Percentiles rank a stretch among this genome's conserved stretches.
Conservation (phyloP, 2,113 vertebrate species). For the Pristiophorus japonicus region DNA sequence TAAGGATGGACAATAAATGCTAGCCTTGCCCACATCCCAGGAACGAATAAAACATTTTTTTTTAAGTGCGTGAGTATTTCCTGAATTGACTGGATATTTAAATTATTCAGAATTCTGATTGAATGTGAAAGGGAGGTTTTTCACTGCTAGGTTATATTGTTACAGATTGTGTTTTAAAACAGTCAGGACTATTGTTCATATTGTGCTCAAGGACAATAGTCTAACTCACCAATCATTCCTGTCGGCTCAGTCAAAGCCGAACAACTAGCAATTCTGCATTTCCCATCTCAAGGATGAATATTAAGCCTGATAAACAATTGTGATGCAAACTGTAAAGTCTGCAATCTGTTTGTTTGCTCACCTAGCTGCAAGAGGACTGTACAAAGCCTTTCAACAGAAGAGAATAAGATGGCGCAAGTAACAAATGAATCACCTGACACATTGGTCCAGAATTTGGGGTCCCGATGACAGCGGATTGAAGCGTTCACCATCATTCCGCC, state of each 20-base stretch:
- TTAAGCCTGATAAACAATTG: not conserved
- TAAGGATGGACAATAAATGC: no score
- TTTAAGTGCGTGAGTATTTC: not conserved
- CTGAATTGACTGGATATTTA: not conserved
- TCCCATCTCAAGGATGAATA: not conserved
- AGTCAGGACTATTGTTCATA: not conserved
- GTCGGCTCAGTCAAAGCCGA: not conserved
- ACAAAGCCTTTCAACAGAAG: not conserved
- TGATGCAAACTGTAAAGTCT: not conserved
- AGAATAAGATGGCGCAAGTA: not conserved
- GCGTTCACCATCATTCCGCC: no score
- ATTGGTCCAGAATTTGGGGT: no score
- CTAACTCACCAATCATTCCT: not conserved
- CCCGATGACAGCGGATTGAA: no score
- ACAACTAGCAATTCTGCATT: not conserved
- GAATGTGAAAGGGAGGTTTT: not conserved
- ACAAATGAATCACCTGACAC: not conserved
- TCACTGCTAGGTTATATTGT: not conserved
- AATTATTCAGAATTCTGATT: not conserved
- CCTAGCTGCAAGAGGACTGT: not conserved
- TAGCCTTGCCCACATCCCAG: no score
- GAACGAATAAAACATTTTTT: no score
- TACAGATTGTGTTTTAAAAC: slow-evolving; percentile 6
- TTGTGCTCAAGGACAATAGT: not conserved
- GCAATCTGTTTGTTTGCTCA: not conserved